phyloP scores from a whole-genome alignment of 2,797 vertebrate species.

The Graptemys geographica region DNA sequence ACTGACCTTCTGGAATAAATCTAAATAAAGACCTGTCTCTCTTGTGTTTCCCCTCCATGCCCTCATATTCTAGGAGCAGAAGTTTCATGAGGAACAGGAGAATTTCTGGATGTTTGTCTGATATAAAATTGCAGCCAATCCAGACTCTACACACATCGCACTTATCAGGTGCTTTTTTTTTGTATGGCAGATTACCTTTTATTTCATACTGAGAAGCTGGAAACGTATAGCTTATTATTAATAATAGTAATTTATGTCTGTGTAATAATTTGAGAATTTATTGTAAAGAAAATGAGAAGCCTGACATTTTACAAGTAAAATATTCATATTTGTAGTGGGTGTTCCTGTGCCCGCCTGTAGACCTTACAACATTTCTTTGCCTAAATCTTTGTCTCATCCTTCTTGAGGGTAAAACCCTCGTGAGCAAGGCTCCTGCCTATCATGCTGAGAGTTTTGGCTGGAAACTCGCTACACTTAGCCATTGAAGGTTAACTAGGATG shows the following conservation, averaged over 20 bases:
- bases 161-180: constrained; percentile 80
- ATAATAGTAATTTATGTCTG: neutral
- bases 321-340: neutral
- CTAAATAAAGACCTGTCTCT: neutral
- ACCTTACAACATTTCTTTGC: rapidly evolving
- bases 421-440: neutral
- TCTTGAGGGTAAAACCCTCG: neutral
- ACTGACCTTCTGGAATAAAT: neutral
- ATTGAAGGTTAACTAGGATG: neutral
- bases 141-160: constrained; percentile 79
- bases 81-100: constrained; percentile 93
- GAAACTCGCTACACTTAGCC: neutral
- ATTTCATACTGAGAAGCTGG: neutral
- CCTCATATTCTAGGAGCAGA: constrained; percentile 85
- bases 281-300: neutral
- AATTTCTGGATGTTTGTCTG: constrained; percentile 92
- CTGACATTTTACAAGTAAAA: neutral
- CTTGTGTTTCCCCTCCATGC: neutral
- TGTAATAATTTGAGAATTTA: neutral
- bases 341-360: neutral
- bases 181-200: neutral
- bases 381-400: neutral
- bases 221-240: rapidly evolving
- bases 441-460: neutral
- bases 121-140: constrained; percentile 87